Evolutionary conservation across 2,888 invertebrate genomes (phyloP), one percentile per base, ranked within the genome.

Genomic region (Axea sp.): DNA sequence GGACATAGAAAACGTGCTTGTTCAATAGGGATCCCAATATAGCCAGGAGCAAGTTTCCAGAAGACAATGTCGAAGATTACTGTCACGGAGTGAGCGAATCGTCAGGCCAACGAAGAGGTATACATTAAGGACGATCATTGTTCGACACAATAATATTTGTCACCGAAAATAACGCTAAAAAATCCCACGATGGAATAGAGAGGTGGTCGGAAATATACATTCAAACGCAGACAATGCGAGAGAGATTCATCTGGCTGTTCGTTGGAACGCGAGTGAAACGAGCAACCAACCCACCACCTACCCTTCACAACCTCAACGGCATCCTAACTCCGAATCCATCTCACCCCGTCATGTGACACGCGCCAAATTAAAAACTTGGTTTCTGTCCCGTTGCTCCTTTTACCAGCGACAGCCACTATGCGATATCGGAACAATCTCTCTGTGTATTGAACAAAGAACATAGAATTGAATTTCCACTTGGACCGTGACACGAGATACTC

Each of bases 121-220:
- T 78, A 77, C 82, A 81, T 81, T 78, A 82, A 82, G 82, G 82
- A 79, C 81, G 83, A 86, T 87, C 83, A 85, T 85, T 86, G 85
- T 84, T 83, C 85, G 86, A 86, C 87, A 84, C 84, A 85, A 87
- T 87, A 85, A 87, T 87, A 87, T 87, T 87, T 87, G 87, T 85
- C 85, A 78, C 83, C 82, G 80, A 86, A 87, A 87, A 85, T 84
- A 85, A 86, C 78, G 80, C 83, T 82, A 78, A 81, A 82, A 76
- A 77, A 74, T 74, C 49, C 74, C 65, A 68, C 73, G 77, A 78
- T 73, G 77, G 75, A 78, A 78, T 77, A 77, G 76, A 71, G 76
- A 76, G 82, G 81, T 81, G 71, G 77, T 74, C 67, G 80, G 80
- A 76, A 80, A 78, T 82, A 82, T 83, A 83, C 83, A 85, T 85